Conservation (phyloP, 1,140 invertebrate genomes). For the Ostrea denselamellosa region DNA sequence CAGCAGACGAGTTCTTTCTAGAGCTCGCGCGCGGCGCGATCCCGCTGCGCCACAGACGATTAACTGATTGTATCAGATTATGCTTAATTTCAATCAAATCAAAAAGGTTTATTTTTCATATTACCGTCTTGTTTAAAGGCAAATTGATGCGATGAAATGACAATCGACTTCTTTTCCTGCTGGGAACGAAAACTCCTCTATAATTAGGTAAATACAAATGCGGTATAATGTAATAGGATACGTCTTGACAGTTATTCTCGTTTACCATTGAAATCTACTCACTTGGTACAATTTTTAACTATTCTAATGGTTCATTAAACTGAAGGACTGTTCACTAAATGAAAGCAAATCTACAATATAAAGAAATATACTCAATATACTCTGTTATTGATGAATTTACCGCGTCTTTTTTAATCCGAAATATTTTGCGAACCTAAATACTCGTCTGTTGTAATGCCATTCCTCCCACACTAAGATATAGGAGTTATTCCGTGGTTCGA, state of each 20-base stretch:
- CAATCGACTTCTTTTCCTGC: slow-evolving; percentile 26
- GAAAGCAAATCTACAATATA: too few species aligned
- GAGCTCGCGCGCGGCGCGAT: slow-evolving; percentile 33
- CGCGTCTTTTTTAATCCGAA: too few species aligned
- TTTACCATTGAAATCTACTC: slow-evolving; percentile 15
- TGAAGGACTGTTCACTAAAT: too few species aligned
- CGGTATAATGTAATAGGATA: slow-evolving; percentile 19
- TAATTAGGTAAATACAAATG: slow-evolving; percentile 28
- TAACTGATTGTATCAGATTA: slow-evolving; percentile 43
- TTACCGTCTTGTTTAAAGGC: slow-evolving; percentile 43
- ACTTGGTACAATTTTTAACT: background rate
- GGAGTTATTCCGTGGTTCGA: too few species aligned
- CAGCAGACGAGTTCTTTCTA: slow-evolving; percentile 24
- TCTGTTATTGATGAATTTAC: too few species aligned
- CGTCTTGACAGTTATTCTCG: slow-evolving; percentile 1
- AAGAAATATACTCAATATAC: too few species aligned
- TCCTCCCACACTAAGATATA: too few species aligned
- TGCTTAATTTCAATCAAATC: slow-evolving; percentile 43
- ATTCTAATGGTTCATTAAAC: background rate
- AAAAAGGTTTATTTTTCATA: slow-evolving; percentile 44
- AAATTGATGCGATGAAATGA: slow-evolving; percentile 39
- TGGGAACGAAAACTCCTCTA: slow-evolving; percentile 12
- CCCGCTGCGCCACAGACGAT: slow-evolving; percentile 36
- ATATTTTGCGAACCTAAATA: too few species aligned
- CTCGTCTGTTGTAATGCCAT: too few species aligned